Conservation (phyloP, 2,888 invertebrate species). For the Hedya salicella region DNA sequence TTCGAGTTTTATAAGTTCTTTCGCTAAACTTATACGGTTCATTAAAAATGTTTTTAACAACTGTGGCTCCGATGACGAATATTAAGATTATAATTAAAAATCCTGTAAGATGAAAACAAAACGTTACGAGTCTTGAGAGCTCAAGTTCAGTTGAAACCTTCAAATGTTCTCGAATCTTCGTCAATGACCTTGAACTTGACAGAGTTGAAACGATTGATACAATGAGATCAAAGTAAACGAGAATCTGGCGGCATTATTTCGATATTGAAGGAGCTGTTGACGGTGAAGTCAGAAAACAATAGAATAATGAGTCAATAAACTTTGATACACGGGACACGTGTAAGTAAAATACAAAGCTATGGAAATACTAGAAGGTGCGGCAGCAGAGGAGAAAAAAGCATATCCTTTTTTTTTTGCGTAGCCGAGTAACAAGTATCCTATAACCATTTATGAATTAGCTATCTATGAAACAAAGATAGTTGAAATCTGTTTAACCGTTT, state of each 20-base stretch:
- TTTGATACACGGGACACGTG: neutral
- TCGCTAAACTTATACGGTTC: constrained; percentile 2
- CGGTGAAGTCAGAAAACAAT: neutral
- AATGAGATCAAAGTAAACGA: neutral
- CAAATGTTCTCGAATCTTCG: neutral
- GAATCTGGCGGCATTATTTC: neutral
- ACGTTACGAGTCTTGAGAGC: neutral
- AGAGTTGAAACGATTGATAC: too few species aligned
- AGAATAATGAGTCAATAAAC: neutral
- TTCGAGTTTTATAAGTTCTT: constrained; percentile 18
- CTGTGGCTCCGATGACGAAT: neutral
- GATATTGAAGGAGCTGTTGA: neutral
- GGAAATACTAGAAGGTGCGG: too few species aligned
- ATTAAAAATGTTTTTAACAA: neutral
- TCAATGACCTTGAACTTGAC: too few species aligned
- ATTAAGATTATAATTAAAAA: too few species aligned
- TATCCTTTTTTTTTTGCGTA: too few species aligned
- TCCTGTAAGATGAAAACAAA: too few species aligned
- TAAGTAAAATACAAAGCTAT: neutral
- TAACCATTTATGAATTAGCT: too few species aligned
- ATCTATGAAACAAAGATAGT: too few species aligned
- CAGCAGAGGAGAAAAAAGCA: too few species aligned
- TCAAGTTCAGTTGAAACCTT: neutral
- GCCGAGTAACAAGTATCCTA: too few species aligned
- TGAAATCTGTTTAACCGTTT: too few species aligned